These are phyloP conservation scores for Drosophila rubida DNA, from an alignment of 2,888 invertebrate species.

Conservation along the genomic window DNA sequence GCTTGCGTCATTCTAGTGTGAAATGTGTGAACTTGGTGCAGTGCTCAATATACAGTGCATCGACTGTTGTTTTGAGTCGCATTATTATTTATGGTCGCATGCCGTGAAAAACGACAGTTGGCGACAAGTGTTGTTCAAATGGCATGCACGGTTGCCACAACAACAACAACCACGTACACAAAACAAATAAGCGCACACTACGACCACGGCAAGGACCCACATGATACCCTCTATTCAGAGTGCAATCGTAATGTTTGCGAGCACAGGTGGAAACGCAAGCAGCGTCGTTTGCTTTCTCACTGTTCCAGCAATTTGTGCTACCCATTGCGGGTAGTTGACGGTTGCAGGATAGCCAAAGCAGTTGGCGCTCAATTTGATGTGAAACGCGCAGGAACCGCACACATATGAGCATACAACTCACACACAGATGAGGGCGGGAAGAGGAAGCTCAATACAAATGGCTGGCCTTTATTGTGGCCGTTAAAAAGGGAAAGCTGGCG, in stretches of 20 bases:
- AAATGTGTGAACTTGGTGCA: too few relatives aligned
- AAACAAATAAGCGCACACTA: conserved; percentile 26
- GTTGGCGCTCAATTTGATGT: conserved; percentile 75
- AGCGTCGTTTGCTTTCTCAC: too few relatives aligned
- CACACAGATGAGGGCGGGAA: conserved; percentile 7
- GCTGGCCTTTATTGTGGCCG: conserved; percentile 51
- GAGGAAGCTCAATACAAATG: conserved; percentile 70
- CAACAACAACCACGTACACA: conserved; percentile 47
- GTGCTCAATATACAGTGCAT: conserved; percentile 49
- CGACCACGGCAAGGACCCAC: neutral
- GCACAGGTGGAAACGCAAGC: too few relatives aligned
- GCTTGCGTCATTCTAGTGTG: too few relatives aligned
- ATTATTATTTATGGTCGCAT: conserved; percentile 75
- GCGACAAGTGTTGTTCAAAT: conserved; percentile 75
- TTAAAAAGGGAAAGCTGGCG: conserved; percentile 57
- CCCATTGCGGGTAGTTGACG: neutral
- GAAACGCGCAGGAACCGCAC: conserved; percentile 70
- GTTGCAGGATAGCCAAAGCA: conserved; percentile 45
- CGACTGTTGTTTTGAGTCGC: conserved; percentile 61
- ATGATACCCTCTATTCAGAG: neutral
- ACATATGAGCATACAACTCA: conserved; percentile 19
- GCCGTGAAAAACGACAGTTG: conserved; percentile 77
- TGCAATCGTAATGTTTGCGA: too few relatives aligned
- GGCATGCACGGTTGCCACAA: conserved; percentile 75
- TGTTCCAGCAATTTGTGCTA: too few relatives aligned